phyloP scores from a whole-genome alignment of 2,113 vertebrate species.

The cattle (Bos taurus) region DNA sequence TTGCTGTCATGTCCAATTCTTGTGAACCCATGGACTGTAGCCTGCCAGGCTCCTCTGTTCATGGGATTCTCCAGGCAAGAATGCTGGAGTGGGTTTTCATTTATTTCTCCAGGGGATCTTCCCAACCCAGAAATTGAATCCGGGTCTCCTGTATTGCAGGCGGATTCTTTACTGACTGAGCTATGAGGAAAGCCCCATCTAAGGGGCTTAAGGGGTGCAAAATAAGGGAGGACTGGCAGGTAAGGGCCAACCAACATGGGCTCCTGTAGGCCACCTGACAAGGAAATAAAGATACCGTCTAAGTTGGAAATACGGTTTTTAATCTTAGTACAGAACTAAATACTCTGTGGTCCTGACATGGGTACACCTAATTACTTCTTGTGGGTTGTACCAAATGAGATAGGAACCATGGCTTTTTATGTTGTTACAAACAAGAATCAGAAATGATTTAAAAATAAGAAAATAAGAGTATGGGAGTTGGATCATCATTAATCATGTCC shows the following conservation, averaged over 20 bases:
- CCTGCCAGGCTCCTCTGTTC: background rate
- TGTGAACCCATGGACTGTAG: background rate
- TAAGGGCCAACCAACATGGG: background rate
- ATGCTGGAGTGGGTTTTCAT: background rate
- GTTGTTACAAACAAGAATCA: background rate
- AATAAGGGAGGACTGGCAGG: background rate
- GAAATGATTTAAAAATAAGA: constrained; percentile 12
- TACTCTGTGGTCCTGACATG: background rate
- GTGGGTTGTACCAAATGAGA: background rate
- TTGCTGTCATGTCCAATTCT: background rate
- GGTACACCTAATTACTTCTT: background rate
- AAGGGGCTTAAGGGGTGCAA: background rate
- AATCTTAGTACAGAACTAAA: background rate
- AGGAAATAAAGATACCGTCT: background rate
- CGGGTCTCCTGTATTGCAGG: background rate
- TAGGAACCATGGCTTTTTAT: background rate
- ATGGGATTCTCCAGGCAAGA: background rate
- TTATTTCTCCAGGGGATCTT: background rate
- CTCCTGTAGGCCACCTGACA: background rate
- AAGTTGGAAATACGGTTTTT: background rate
- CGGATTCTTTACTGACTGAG: background rate
- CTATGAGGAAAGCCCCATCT: background rate
- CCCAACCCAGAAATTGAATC: background rate
- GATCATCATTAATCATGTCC: background rate
- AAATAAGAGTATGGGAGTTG: background rate